Conservation (phyloP, 2,113 vertebrate species). For the Oophaga pumilio region DNA sequence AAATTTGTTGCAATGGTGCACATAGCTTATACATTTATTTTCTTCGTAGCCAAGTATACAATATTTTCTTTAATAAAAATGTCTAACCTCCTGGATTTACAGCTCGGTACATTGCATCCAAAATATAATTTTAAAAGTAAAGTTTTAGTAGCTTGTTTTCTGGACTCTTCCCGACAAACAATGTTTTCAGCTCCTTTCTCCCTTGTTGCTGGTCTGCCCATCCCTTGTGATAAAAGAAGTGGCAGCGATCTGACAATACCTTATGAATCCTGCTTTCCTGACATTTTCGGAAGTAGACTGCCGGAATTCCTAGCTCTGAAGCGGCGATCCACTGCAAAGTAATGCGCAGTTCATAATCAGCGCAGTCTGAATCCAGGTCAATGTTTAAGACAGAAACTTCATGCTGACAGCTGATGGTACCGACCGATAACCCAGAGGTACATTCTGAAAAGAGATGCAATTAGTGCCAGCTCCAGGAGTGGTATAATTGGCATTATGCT, state of each 20-base stretch:
- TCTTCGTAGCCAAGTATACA: too few relatives aligned
- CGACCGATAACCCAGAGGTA: slow-evolving; percentile 68
- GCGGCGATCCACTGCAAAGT: slow-evolving; percentile 95
- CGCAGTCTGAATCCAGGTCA: slow-evolving; percentile 82
- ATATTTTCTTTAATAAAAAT: too few relatives aligned
- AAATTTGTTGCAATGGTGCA: too few relatives aligned
- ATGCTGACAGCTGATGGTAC: slow-evolving; percentile 70
- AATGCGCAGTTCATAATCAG: slow-evolving; percentile 81
- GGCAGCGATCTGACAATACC: slow-evolving; percentile 69
- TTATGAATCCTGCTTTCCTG: slow-evolving; percentile 84
- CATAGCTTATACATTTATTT: too few relatives aligned
- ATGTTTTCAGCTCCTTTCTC: not conserved
- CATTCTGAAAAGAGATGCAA: slow-evolving; percentile 71
- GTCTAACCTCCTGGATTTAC: too few relatives aligned
- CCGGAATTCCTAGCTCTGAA: slow-evolving; percentile 88
- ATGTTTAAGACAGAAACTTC: slow-evolving; percentile 89
- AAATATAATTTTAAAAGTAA: not conserved
- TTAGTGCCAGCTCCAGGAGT: not conserved
- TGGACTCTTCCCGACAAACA: not conserved
- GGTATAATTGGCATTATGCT: not conserved
- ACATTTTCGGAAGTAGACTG: slow-evolving; percentile 89
- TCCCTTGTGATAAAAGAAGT: not conserved
- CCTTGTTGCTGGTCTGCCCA: not conserved
- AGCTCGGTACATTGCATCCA: not conserved
- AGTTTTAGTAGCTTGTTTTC: not conserved